Evolutionary conservation across 1,140 invertebrate species (phyloP), one percentile per base, ranked within the genome.

Genomic region (Drosophila navojoa): DNA sequence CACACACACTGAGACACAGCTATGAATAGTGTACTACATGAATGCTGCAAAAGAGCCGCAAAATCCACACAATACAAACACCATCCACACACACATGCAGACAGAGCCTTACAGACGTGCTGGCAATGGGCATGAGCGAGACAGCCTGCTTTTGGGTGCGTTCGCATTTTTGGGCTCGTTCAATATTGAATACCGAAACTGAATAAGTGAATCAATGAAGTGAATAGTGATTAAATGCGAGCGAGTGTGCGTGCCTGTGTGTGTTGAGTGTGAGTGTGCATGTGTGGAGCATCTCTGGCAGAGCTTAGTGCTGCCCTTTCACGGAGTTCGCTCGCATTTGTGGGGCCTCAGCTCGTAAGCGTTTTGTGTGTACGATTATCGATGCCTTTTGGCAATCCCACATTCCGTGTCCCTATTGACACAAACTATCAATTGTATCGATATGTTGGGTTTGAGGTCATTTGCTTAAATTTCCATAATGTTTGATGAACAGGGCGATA

Each of bases 181-280:
- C 27, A 63, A 63, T 61, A 59, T 59, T 29, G 58, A 61, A 61
- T 49, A 49, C 58, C 59, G 66, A 67, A 81, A 81, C 78, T 81
- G 78, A 81, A 81, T 81, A 81, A 81, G 78, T 81, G 78, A 81
- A 77, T 81, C 78, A 81, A 81, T 81, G 78, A 81, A 81, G 78
- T 81, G 78, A 77, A 81, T 81, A 79, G 78, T 81, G 78, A 81
- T 81, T 81, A 78, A 80, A 80, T 81, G 78, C 78, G 49, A 72
- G 32, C 15, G 66, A 32, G 35, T 47, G 44, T 7, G 4, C 15
- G 9, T 29, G 22, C 22, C 57, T 38, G 27, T 53, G 66, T 47
- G 44, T 7, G 5, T 27, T 19, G 19, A 27, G 11, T 40, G 19
- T 35, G 64, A 27, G 25, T 53, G 64, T 40, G 35, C 32, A 38